Evolutionary conservation across 1,140 invertebrate genomes (phyloP).

Genomic region (Atopsyche davidsoni): DNA sequence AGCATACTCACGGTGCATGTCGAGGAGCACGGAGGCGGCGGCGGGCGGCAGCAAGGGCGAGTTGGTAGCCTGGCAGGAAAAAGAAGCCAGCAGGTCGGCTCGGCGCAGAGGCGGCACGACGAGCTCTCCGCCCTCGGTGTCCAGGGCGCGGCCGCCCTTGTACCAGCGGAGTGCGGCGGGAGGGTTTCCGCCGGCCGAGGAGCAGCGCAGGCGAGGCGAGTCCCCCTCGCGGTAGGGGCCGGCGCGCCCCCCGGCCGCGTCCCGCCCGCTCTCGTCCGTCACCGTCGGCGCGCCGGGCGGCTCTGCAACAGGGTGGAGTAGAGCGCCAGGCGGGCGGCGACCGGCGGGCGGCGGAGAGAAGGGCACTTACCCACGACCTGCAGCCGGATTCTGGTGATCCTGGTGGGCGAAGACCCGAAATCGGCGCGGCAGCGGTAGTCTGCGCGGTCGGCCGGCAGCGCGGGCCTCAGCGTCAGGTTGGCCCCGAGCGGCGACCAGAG

Average conservation of each 20-base stretch:
- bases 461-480: conserved; percentile 16
- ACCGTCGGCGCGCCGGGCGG: conserved; percentile 76
- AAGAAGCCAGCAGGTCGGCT: conserved; percentile 60
- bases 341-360: not conserved
- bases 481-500: conserved; percentile 21
- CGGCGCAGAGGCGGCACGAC: conserved; percentile 51
- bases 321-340: not conserved
- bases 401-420: conserved; percentile 24
- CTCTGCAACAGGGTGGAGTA: conserved; percentile 49
- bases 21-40: conserved; percentile 58
- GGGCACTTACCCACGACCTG: conserved; percentile 21
- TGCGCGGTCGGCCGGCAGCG: conserved; percentile 16
- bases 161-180: conserved; percentile 81
- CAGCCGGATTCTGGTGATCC: conserved; percentile 23
- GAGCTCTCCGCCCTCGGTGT: conserved; percentile 45
- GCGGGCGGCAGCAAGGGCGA: conserved; percentile 66
- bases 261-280: conserved; percentile 68
- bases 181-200: conserved; percentile 77
- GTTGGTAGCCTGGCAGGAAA: conserved; percentile 67
- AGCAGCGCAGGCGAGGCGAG: conserved; percentile 73
- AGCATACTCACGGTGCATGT: conserved; percentile 71
- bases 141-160: conserved; percentile 65
- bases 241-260: conserved; percentile 63
- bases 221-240: conserved; percentile 82
- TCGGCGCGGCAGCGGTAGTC: conserved; percentile 27